A percentile compares a stretch with the other conserved stretches of the same genome.
Conservation (phyloP, 2,888 invertebrate species). For the Sesia apiformis region DNA sequence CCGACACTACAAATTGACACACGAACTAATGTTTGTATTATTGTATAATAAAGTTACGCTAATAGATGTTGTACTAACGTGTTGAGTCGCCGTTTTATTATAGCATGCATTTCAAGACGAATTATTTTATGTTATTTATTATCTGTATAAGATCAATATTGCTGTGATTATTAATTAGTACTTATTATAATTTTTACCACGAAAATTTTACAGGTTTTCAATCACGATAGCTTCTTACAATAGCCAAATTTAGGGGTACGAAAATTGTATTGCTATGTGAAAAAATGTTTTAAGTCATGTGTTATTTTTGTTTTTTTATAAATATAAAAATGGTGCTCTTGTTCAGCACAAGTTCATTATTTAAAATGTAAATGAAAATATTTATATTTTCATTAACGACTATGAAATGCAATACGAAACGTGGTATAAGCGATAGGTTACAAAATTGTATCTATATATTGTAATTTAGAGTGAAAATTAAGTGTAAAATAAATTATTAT, state of each 20-base stretch:
- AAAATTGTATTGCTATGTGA: not conserved
- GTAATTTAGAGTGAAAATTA: slow-evolving; percentile 43
- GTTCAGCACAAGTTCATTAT: slow-evolving; percentile 1
- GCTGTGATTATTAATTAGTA: slow-evolving; percentile 51
- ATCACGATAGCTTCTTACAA: not conserved
- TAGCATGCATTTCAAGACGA: slow-evolving; percentile 40
- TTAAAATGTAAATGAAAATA: slow-evolving; percentile 1
- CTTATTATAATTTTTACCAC: slow-evolving; percentile 41
- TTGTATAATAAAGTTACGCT: slow-evolving; percentile 46
- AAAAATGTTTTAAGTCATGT: not conserved
- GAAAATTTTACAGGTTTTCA: slow-evolving; percentile 4
- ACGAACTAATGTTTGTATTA: slow-evolving; percentile 55
- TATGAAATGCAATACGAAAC: slow-evolving; percentile 59
- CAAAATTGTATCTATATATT: slow-evolving; percentile 39
- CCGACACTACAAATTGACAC: slow-evolving; percentile 43
- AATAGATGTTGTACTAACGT: slow-evolving; percentile 49
- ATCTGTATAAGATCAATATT: slow-evolving; percentile 31
- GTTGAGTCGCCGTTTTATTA: slow-evolving; percentile 26
- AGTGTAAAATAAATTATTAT: slow-evolving; percentile 72
- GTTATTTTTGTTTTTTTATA: not conserved
- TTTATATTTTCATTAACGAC: slow-evolving; percentile 47
- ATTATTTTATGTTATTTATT: slow-evolving; percentile 63
- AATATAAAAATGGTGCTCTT: not conserved
- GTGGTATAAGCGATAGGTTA: slow-evolving; percentile 39
- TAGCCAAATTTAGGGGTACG: not conserved